These are phyloP conservation scores for Elymnias hypermnestra DNA, from an alignment of 1,140 invertebrate species.

Conservation along the genomic window DNA sequence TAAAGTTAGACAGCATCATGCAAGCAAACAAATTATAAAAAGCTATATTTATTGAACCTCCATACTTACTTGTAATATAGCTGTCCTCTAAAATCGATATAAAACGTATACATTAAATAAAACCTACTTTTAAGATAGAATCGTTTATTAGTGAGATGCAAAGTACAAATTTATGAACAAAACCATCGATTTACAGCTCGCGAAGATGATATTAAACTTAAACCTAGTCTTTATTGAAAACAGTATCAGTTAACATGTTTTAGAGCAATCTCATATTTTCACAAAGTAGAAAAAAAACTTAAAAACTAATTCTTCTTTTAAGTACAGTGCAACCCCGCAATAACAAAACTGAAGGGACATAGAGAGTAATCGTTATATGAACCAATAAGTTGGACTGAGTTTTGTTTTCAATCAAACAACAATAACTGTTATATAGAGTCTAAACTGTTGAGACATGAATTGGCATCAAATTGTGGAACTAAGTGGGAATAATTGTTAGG, in stretches of 20 bases:
- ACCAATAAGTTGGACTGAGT: too few species aligned
- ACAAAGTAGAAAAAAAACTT: conserved; percentile 15
- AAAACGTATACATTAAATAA: conserved; percentile 30
- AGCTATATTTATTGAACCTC: conserved; percentile 25
- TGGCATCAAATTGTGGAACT: too few species aligned
- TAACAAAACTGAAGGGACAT: too few species aligned
- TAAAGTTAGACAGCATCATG: conserved; percentile 33
- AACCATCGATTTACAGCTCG: conserved; percentile 9
- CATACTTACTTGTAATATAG: conserved; percentile 24
- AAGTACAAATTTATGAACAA: conserved; percentile 30
- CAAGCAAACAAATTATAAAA: conserved; percentile 39
- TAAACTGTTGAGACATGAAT: too few species aligned
- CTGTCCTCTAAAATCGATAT: conserved; percentile 14
- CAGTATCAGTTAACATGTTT: conserved; percentile 17
- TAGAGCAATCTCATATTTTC: conserved; percentile 17
- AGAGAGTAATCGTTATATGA: too few species aligned
- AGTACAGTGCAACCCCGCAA: too few species aligned
- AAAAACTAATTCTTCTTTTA: conserved; percentile 7
- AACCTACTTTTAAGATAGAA: conserved; percentile 40
- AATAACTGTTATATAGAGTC: too few species aligned
- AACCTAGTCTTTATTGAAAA: conserved; percentile 7
- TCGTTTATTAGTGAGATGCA: conserved; percentile 56
- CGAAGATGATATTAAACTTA: conserved; percentile 10
- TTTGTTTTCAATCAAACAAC: too few species aligned
- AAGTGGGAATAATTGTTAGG: too few species aligned